Conservation (phyloP, 2,113 vertebrate genomes). For the Ictalurus punctatus region DNA sequence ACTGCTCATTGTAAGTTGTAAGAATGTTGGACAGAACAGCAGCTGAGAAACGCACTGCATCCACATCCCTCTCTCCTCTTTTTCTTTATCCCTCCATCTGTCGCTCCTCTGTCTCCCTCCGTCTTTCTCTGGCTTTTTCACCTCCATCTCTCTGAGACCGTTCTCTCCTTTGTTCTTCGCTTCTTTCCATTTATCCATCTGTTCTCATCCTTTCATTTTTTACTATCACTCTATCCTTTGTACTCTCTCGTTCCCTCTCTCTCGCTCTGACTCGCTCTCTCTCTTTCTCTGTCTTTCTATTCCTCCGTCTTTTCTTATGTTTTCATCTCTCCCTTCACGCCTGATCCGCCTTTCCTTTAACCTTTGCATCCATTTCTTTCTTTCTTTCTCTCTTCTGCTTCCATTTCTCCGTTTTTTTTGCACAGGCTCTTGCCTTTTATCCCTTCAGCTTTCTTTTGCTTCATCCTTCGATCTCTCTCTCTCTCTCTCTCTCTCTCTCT, state of each 20-base stretch:
- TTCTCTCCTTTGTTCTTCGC: not conserved
- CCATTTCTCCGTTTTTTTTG: not conserved
- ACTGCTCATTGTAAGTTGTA: not conserved
- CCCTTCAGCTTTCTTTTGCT: not conserved
- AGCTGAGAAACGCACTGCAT: not conserved
- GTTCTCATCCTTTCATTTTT: not conserved
- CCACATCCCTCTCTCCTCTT: not conserved
- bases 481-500: not conserved
- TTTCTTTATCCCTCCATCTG: not conserved
- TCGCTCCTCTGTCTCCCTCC: not conserved
- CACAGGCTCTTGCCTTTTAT: not conserved
- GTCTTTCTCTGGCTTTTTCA: constrained; percentile 1
- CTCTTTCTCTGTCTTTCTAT: not conserved
- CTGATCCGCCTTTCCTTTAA: not conserved
- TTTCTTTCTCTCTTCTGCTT: not conserved
- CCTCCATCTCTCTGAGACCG: not conserved
- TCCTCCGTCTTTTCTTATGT: not conserved
- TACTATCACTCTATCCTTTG: not conserved
- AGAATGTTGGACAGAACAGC: not conserved
- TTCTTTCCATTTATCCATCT: not conserved
- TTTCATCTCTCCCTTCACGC: not conserved
- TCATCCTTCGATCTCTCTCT: not conserved
- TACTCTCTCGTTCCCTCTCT: not conserved
- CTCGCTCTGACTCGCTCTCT: not conserved
- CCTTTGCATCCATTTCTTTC: not conserved